Evolutionary conservation across 2,797 vertebrate genomes (phyloP).

Genomic region (Semaprochilodus insignis): DNA sequence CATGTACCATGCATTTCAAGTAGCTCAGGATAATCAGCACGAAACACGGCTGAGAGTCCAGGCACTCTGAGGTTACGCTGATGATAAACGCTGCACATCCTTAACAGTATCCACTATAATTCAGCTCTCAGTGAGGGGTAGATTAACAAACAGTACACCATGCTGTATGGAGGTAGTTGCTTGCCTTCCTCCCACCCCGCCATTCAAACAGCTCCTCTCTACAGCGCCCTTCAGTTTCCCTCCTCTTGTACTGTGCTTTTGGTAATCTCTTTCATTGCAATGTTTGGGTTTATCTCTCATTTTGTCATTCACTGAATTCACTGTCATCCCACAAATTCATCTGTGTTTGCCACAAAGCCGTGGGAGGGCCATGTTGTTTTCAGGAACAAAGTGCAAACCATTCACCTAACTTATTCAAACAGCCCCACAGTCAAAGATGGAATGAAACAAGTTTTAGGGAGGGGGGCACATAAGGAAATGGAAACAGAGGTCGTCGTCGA

Average conservation of each 20-base stretch:
- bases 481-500: not conserved
- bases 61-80: not conserved
- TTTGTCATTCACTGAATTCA: not conserved
- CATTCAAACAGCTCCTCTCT: not conserved
- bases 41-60: conserved; percentile 6
- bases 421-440: not conserved
- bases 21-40: conserved; percentile 10
- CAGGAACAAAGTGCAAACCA: not conserved
- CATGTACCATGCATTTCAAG: not conserved
- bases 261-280: conserved; percentile 10
- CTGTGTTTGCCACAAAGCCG: not conserved
- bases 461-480: not conserved
- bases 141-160: conserved; percentile 9
- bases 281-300: not conserved
- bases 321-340: not conserved
- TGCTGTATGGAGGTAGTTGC: not conserved
- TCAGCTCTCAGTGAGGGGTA: not conserved
- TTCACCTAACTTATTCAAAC: not conserved
- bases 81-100: conserved; percentile 17
- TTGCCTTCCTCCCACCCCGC: not conserved
- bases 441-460: not conserved
- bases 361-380: not conserved
- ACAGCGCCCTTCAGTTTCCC: not conserved
- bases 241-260: not conserved
- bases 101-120: conserved; percentile 2